Base-by-base conservation (phyloP, 2,888 invertebrate species). In the Tetrapedia diversipes region DNA sequence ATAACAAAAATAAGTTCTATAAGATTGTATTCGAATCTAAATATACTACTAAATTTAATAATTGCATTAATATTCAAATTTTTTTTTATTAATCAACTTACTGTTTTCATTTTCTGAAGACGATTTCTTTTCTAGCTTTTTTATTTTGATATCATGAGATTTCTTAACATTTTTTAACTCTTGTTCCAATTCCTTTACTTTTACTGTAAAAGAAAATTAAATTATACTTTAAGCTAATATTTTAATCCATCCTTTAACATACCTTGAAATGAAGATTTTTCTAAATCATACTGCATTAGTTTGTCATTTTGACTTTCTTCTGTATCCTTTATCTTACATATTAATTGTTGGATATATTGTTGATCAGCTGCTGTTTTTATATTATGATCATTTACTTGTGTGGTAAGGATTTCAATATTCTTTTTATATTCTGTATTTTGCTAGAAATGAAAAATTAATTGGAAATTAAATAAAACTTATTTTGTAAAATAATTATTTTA, bases 311-410 rank as follows among this genome's bases (percentile, higher is more conserved):
- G 76, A 32, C 72, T 57, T 0, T 64, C 69, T 56, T 89, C 88
- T 10, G 82, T 8, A 6, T 82, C 80, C 53, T 85, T 81, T 60
- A 90, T 73, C 78, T 88, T 90, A 67, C 78, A 87, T 39, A 71
- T 51, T 32, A 90, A 74, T 68, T 90, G 90, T 61, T 86, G 78
- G 27, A 89, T 74, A 43, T 84, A 81, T 16, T 86, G 77, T 43
- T 87, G 72, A 75, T 89, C 86, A 19, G 87, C 85, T 19, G 86
- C 86, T 37, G 83, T 70, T 65, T 82, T 80, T 63, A 77, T 51
- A 11, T 85, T 71, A 45, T 83, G 77, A 2, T 85, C 77, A 3
- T 78, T 63, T 51, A 80, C 41, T 63, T 76, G 75, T 0, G 60
- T 49, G 24, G 70, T 73, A 3, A 84, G 34, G 1, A 60, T 45